Percentiles rank a stretch among this genome's conserved stretches.
phyloP scores from a whole-genome alignment of 2,888 invertebrate species.

The Belgica antarctica region DNA sequence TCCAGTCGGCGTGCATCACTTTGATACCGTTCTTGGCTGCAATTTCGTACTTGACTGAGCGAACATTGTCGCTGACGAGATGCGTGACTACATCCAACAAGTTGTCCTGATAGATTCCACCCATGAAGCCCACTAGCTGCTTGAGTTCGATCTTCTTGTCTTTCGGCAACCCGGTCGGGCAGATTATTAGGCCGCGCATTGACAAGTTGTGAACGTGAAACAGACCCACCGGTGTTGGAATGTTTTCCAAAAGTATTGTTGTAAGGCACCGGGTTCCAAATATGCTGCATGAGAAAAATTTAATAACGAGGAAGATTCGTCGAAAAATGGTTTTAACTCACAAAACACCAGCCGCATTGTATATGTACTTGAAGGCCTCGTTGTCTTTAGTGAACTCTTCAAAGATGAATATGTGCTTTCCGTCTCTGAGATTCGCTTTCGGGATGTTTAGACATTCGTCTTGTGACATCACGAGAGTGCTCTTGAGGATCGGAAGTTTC shows the following conservation, averaged over 20 bases:
- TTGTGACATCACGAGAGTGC: too few species aligned
- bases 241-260: constrained; percentile 66
- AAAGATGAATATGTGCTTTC: neutral
- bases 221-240: constrained; percentile 66
- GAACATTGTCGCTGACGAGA: constrained; percentile 67
- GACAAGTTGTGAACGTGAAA: constrained; percentile 73
- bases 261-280: constrained; percentile 73
- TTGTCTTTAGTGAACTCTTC: neutral
- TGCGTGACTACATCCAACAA: constrained; percentile 68
- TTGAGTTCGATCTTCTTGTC: constrained; percentile 58
- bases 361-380: neutral
- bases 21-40: constrained; percentile 63
- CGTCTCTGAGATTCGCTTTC: neutral
- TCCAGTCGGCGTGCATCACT: constrained; percentile 71
- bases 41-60: constrained; percentile 70
- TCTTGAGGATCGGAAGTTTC: neutral
- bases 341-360: neutral
- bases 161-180: constrained; percentile 59
- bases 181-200: constrained; percentile 66
- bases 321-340: neutral
- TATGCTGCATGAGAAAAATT: constrained; percentile 59
- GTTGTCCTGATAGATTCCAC: constrained; percentile 62
- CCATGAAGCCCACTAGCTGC: constrained; percentile 66
- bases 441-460: neutral
- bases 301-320: neutral